Base-by-base conservation (phyloP, 1,140 invertebrate genomes). In the Brachionus rotundiformis region DNA sequence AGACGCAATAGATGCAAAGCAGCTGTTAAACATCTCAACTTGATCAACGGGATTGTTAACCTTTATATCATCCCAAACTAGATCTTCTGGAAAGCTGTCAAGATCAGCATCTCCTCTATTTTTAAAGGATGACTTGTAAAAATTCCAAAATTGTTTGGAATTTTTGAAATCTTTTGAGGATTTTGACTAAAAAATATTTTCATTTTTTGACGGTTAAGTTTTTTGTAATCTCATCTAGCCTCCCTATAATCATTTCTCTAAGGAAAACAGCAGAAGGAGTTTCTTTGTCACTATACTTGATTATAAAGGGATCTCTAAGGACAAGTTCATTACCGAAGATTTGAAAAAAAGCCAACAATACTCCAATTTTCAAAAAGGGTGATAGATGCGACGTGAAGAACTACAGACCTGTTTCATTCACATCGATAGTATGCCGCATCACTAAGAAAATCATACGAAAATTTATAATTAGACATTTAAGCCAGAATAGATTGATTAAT, bases 401-500 rank as follows among this genome's bases (percentile, higher is more conserved):
- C 61, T 81, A 81, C 33, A 31, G 77, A 61, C 77, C 77, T 6
- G 61, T 81, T 4, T 68, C 77, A 10, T 5, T 81, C 6, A 81
- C 77, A 5, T 81, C 77, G 27, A 19, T 33, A 13, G 11, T 33
- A 10, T 71, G 47, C 29, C 16, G 33, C 4, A 68, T 81, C n/a
- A n/a, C 36, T 7, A 54, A 81, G 19, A 61, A 73, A 39, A 81
- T 81, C 29, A 68, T 81, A 8, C 13, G 16, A 10, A 33, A 44
- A 81, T 13, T 54, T 73, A 16, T 13, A 81, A 13, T 19, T 39
- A 11, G 13, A 10, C 36, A 39, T 39, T 39, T 39, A 11, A 39
- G 7, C 13, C 36, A 71, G 13, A 27, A 68, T 19, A 39, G 63
- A 29, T 16, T 68, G n/a, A 16, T 81, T 5, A 68, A 10, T 47